Percentiles rank a stretch among this genome's conserved stretches.
phyloP scores from a whole-genome alignment of 2,113 vertebrate genomes.

The Engystomops pustulosus region DNA sequence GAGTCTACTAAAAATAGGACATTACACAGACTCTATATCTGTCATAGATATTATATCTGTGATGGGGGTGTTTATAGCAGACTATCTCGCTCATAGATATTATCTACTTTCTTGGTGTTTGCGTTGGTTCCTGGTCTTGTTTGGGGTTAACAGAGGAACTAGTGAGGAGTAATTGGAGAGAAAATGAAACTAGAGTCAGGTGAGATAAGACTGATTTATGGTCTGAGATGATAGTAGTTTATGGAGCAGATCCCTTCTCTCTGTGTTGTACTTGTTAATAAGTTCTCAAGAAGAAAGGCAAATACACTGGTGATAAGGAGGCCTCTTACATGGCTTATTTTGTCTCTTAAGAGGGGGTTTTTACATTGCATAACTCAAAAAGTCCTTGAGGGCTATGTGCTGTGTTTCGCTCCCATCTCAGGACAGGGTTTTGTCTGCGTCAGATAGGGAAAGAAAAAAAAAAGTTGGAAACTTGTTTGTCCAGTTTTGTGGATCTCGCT shows the following conservation, averaged over 20 bases:
- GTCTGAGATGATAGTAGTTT: background rate
- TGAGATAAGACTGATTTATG: slow-evolving; percentile 18
- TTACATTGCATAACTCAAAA: background rate
- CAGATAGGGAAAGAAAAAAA: slow-evolving; percentile 14
- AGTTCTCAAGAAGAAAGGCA: slow-evolving; percentile 31
- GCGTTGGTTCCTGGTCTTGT: background rate
- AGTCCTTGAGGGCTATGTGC: background rate
- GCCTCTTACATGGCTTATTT: slow-evolving; percentile 18
- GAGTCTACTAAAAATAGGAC: too few species aligned
- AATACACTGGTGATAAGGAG: slow-evolving; percentile 12
- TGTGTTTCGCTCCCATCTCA: background rate
- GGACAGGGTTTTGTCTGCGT: background rate
- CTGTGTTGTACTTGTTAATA: slow-evolving; percentile 27
- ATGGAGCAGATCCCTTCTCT: background rate
- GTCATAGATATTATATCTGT: background rate
- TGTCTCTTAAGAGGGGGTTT: background rate
- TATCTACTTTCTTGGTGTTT: background rate
- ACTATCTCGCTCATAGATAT: background rate
- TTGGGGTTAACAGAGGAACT: background rate
- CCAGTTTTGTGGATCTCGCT: background rate
- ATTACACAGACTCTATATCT: too few species aligned
- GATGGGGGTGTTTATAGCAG: background rate
- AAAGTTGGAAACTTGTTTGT: slow-evolving; percentile 23
- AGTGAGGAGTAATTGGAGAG: background rate
- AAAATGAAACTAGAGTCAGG: background rate